Conservation (phyloP, 2,888 invertebrate species). For the Autographa pulchrina region DNA sequence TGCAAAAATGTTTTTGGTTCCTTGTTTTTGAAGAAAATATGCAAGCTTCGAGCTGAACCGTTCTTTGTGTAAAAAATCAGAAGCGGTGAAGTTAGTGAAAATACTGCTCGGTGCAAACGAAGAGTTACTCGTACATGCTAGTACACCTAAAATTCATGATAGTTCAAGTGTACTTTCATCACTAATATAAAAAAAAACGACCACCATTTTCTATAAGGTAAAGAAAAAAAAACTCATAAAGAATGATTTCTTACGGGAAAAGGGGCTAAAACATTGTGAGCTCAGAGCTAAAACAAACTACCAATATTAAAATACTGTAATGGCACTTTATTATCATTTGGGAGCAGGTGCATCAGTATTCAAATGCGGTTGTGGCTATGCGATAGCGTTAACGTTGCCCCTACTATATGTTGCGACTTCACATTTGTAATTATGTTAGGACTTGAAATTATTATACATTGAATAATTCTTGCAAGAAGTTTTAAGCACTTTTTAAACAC, state of each 20-base stretch:
- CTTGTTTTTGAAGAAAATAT: neutral
- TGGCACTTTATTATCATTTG: constrained; percentile 61
- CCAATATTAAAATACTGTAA: constrained; percentile 59
- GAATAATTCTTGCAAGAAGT: neutral
- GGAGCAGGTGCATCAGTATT: constrained; percentile 65
- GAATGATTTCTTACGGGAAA: too few species aligned
- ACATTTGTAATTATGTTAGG: neutral
- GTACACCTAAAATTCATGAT: too few species aligned
- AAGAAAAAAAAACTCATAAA: too few species aligned
- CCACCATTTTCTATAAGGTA: too few species aligned
- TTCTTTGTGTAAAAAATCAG: neutral
- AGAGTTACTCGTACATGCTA: too few species aligned
- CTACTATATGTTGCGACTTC: constrained; percentile 27
- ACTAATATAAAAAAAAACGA: too few species aligned
- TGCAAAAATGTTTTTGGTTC: constrained; percentile 36
- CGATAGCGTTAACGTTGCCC: constrained; percentile 53
- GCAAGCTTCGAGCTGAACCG: neutral
- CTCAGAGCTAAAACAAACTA: constrained; percentile 27
- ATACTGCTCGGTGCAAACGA: too few species aligned
- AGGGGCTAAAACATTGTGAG: too few species aligned
- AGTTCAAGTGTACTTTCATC: too few species aligned
- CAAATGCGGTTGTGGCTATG: constrained; percentile 55
- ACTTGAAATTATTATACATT: neutral
- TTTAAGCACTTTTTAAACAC: too few species aligned
- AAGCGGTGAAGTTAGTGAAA: neutral